Evolutionary conservation across 2,797 vertebrate species (phyloP).

Genomic region (Parauchenoglanis punctatus): DNA sequence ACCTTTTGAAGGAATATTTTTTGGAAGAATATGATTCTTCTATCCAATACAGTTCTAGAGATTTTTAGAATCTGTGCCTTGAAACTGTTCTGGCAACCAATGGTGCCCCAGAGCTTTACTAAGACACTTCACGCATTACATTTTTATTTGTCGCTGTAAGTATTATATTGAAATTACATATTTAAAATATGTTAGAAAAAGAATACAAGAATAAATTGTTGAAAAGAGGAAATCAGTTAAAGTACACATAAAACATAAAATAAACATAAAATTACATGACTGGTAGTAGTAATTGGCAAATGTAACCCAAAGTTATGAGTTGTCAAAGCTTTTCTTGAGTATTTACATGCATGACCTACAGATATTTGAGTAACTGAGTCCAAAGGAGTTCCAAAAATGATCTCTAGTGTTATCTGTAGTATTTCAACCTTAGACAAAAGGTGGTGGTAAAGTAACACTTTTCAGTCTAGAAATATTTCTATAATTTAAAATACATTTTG

Average conservation of each 20-base stretch:
- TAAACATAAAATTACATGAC: not conserved
- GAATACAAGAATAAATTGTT: not conserved
- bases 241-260: not conserved
- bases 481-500: not conserved
- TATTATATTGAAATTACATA: not conserved
- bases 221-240: not conserved
- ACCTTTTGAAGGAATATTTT: not conserved
- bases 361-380: not conserved
- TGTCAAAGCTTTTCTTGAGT: not conserved
- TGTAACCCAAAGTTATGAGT: not conserved
- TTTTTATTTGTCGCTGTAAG: not conserved
- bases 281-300: not conserved
- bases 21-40: not conserved
- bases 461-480: not conserved
- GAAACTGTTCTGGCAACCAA: not conserved
- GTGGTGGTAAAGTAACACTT: not conserved
- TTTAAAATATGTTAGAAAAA: not conserved
- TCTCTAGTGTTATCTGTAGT: not conserved
- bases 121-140: not conserved
- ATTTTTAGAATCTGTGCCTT: not conserved
- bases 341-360: not conserved
- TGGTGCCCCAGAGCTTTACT: not conserved
- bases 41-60: not conserved
- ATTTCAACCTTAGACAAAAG: conserved; percentile 21
- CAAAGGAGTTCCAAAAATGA: not conserved